Evolutionary conservation across 2,797 vertebrate species (phyloP), one percentile per base, ranked within the genome.

Genomic region (Coreius guichenoti): DNA sequence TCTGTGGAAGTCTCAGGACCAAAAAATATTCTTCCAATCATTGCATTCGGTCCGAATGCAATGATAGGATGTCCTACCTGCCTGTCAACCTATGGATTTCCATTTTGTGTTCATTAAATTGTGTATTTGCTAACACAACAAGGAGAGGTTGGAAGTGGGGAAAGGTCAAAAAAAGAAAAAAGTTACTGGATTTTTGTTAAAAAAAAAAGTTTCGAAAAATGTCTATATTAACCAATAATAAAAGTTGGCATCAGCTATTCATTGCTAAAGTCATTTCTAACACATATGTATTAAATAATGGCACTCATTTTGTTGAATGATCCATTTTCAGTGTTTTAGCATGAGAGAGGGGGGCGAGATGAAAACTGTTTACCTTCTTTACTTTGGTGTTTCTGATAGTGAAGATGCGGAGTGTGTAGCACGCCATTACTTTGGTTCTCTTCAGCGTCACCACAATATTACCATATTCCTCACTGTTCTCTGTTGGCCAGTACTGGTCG

Each of bases 401-500:
- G 91, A 99, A 98, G 85, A 93, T 93, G 29, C 97, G 96, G 61
- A 98, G 89, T 0, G 97, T 98, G 85, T 97, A 98, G 94, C 97
- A 98, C 90, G 97, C 97, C 0, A 97, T 96, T 19, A 98, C 88
- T 90, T 96, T 95, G 91, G 96, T 97, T 95, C 96, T 98, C 93
- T 96, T 97, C 87, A 99, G 90, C 0, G 97, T 96, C 91, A 98
- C 97, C 0, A 97, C 94, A 7, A 98, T 93, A 93, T 94, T 96
- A 63, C 97, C 97, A 0, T 99, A 98, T 91, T 98, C 97, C 87
- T 98, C 97, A 0, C 95, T 97, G 88, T 96, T 98, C 92, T 98
- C 98, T 0, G 94, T 95, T 0, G 98, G 98, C 97, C 97, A 99
- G 90, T 98, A 99, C 90, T 99, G 97, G 85, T 99, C 97, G 31